These are phyloP conservation scores for Gopherus evgoodei DNA, from an alignment of 2,113 vertebrate genomes.

Conservation along the genomic window DNA sequence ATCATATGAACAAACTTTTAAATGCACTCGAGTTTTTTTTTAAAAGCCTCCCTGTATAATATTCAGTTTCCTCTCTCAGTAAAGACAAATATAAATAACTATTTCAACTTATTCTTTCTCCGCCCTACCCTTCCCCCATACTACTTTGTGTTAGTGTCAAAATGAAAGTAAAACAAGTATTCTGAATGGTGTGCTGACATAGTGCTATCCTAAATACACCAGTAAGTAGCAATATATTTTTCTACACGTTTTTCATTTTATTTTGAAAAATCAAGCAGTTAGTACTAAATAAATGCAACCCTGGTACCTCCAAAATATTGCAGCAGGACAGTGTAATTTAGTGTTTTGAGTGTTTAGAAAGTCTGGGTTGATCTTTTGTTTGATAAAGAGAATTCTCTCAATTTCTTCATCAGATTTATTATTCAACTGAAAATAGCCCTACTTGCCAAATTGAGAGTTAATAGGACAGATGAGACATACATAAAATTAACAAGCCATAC, in stretches of 20 bases:
- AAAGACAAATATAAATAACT: neutral
- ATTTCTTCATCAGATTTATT: neutral
- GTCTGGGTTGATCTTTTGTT: neutral
- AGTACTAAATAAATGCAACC: neutral
- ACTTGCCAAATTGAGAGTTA: neutral
- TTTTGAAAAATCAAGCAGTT: neutral
- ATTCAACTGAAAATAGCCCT: neutral
- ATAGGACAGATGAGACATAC: neutral
- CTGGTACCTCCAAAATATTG: neutral
- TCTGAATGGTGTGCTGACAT: neutral
- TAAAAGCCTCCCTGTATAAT: neutral
- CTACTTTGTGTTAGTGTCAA: neutral
- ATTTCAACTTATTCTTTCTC: neutral
- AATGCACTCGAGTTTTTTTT: neutral
- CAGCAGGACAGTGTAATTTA: fast-evolving
- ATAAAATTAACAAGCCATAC: neutral
- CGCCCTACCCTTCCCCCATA: neutral
- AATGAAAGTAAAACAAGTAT: neutral
- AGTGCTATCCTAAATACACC: neutral
- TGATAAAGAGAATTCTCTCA: neutral
- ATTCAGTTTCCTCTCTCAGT: neutral
- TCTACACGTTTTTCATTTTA: neutral
- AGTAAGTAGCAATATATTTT: neutral
- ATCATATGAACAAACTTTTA: neutral
- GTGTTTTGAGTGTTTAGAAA: neutral